Evolutionary conservation across 2,888 invertebrate species (phyloP).

Genomic region (Patella depressa): DNA sequence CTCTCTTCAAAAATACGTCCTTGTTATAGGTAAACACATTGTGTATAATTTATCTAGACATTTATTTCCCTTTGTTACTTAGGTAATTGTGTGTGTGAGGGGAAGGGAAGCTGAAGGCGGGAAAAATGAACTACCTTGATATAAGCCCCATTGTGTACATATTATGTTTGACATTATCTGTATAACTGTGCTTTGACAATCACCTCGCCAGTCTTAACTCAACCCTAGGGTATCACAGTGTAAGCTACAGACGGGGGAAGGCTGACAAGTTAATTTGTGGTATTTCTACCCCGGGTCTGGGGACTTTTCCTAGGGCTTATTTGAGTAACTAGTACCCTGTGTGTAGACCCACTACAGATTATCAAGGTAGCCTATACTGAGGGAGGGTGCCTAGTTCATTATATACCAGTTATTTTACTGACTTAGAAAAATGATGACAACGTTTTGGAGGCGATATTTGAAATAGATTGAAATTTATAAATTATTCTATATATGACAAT

Average conservation of each 20-base stretch:
- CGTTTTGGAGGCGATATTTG: too few species aligned
- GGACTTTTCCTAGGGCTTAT: constrained; percentile 60
- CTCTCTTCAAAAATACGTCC: too few species aligned
- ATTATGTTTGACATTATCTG: constrained; percentile 47
- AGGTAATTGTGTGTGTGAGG: too few species aligned
- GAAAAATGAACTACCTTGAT: constrained; percentile 36
- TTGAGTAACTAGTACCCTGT: constrained; percentile 38
- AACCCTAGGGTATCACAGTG: constrained; percentile 48
- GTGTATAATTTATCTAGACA: too few species aligned
- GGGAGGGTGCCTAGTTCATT: not conserved
- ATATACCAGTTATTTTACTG: not conserved
- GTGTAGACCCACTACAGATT: too few species aligned
- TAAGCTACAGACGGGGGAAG: constrained; percentile 26
- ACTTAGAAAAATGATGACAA: too few species aligned
- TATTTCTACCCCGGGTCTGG: constrained; percentile 59
- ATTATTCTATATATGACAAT: too few species aligned
- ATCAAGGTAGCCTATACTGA: too few species aligned
- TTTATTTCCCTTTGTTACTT: too few species aligned
- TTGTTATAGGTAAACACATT: too few species aligned
- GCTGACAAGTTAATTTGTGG: constrained; percentile 33
- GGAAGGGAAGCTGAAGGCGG: not conserved
- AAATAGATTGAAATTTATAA: too few species aligned
- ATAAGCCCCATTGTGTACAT: constrained; percentile 61
- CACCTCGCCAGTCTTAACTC: constrained; percentile 52
- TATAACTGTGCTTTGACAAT: constrained; percentile 60